Evolutionary conservation across 2,888 invertebrate genomes (phyloP), one percentile per base, ranked within the genome.

Genomic region (Hyles lineata): DNA sequence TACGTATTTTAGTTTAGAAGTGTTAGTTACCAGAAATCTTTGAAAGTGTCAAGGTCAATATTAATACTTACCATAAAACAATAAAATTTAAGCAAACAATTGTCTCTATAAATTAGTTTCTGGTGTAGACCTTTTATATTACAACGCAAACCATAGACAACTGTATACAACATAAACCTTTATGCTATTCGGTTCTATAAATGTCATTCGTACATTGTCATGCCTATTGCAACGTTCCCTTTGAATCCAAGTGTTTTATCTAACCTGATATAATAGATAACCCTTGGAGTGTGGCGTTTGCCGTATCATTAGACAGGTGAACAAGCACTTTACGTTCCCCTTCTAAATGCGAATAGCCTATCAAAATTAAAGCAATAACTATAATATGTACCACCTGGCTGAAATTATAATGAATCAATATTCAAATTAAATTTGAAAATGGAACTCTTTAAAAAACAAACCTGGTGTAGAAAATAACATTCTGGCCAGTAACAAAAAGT

Each of bases 241-340:
- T 67, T 67, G 67, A 67, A 23, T 67, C 67, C 19, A 67, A 67
- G 67, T 67, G 67, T 67, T 67, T 67, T 67, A 67, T 67, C 67
- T 67, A 67, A 23, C 67, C 50, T 67, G 67, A 67, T 67, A 67
- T 67, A 50, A 67, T 67, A 67, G 67, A 67, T 67, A 67, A 50
- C 50, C 43, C 67, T 67, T 67, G 23, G 21, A 67, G 15, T 23
- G 67, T 67, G 43, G 43, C 50, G 43, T 67, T 67, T 25, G 60
- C 23, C 25, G 60, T 60, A 60, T 60, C 60, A 62, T 35, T 62
- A 62, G 62, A 35, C 35, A 62, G 62, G 19, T 62, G 25, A 32
- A 32, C n/a, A 32, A 62, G 32, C 17, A 67, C 67, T 67, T 67
- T 23, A 67, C 23, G 50, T 67, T 50, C 23, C 23, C 50, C n/a